Evolutionary conservation across 2,113 vertebrate species (phyloP).

Genomic region (Oenanthe oenanthe): DNA sequence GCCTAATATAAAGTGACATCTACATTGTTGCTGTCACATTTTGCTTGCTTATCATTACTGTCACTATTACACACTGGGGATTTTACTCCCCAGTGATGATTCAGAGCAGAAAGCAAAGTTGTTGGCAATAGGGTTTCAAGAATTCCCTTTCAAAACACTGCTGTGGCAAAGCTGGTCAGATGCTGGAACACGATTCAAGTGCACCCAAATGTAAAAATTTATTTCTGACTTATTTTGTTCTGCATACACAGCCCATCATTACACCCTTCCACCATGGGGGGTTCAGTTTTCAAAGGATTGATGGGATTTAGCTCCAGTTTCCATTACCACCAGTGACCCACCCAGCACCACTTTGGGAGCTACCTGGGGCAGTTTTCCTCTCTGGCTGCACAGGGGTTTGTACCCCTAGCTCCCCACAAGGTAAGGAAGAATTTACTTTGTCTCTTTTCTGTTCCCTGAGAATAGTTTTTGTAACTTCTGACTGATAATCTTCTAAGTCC

Average conservation of each 20-base stretch:
- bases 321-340: constrained; percentile 1
- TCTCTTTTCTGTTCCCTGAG: constrained; percentile 40
- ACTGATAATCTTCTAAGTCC: constrained; percentile 50
- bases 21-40: background rate
- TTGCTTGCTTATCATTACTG: background rate
- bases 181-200: background rate
- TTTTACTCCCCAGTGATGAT: background rate
- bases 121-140: background rate
- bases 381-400: background rate
- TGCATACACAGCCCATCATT: background rate
- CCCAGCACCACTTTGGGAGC: constrained; percentile 43
- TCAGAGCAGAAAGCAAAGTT: background rate
- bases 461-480: constrained; percentile 13
- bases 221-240: background rate
- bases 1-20: background rate
- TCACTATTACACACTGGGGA: background rate
- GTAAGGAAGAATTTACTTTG: constrained; percentile 33
- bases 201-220: background rate
- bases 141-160: background rate
- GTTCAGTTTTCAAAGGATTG: background rate
- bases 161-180: background rate
- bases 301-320: constrained; percentile 12
- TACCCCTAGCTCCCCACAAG: background rate
- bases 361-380: background rate
- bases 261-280: background rate